These are phyloP conservation scores for Tautogolabrus adspersus DNA, from an alignment of 2,113 vertebrate genomes.

Conservation along the genomic window DNA sequence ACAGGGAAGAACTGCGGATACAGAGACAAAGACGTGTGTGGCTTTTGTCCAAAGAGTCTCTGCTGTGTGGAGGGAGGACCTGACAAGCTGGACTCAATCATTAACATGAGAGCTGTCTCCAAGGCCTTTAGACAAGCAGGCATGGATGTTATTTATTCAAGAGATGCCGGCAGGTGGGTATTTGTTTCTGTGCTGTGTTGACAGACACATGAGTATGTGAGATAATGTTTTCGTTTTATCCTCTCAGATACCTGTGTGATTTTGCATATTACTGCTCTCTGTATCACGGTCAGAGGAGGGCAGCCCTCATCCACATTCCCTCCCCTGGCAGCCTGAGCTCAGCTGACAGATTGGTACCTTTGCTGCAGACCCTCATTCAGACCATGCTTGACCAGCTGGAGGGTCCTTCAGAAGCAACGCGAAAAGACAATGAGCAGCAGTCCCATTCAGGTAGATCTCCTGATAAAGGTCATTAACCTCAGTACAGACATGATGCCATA, in stretches of 20 bases:
- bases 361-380: constrained; percentile 81
- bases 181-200: not conserved
- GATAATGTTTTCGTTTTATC: not conserved
- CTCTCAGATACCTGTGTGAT: constrained; percentile 87
- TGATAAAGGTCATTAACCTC: not conserved
- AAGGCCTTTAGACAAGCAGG: constrained; percentile 73
- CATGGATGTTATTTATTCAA: constrained; percentile 82
- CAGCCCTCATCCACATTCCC: constrained; percentile 86
- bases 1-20: constrained; percentile 88
- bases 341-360: constrained; percentile 80
- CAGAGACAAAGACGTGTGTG: constrained; percentile 82
- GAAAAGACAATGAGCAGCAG: not conserved
- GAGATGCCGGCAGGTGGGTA: constrained; percentile 88
- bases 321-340: constrained; percentile 70
- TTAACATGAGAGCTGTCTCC: constrained; percentile 84
- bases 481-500: not conserved
- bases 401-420: not conserved
- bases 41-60: constrained; percentile 79
- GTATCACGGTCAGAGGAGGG: constrained; percentile 78
- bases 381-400: constrained; percentile 81
- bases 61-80: constrained; percentile 85
- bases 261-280: constrained; percentile 88
- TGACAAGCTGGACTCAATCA: constrained; percentile 83
- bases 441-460: not conserved
- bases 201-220: not conserved